Evolutionary conservation across 2,113 vertebrate species (phyloP).

Genomic region (Piaya cayana): DNA sequence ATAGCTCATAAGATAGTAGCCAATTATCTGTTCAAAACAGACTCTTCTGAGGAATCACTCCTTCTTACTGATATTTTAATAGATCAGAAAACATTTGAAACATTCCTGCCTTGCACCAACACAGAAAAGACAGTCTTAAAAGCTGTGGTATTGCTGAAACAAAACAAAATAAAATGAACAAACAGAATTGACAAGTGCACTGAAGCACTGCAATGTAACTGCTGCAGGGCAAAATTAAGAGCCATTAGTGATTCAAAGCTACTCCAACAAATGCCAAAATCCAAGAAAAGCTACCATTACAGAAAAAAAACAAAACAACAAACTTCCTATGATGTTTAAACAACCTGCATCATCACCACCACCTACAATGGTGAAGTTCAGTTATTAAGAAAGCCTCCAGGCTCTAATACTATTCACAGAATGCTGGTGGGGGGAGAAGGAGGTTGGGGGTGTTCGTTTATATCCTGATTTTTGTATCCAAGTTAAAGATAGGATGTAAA

Average conservation of each 20-base stretch:
- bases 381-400: background rate
- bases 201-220: background rate
- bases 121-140: background rate
- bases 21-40: background rate
- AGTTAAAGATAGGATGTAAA: background rate
- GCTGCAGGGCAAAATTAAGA: background rate
- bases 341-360: background rate
- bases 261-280: background rate
- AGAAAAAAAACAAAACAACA: background rate
- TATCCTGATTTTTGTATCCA: background rate
- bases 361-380: background rate
- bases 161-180: background rate
- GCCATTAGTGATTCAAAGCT: background rate
- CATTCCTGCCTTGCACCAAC: background rate
- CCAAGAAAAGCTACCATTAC: background rate
- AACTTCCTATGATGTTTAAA: background rate
- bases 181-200: background rate
- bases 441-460: background rate
- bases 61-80: background rate
- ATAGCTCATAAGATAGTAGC: background rate
- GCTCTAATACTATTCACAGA: background rate
- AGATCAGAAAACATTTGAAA: background rate
- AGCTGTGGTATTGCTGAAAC: background rate
- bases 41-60: background rate
- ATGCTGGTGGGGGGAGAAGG: background rate